Evolutionary conservation across 2,888 invertebrate species (phyloP), one percentile per base, ranked within the genome.

Genomic region (Tuta absoluta): DNA sequence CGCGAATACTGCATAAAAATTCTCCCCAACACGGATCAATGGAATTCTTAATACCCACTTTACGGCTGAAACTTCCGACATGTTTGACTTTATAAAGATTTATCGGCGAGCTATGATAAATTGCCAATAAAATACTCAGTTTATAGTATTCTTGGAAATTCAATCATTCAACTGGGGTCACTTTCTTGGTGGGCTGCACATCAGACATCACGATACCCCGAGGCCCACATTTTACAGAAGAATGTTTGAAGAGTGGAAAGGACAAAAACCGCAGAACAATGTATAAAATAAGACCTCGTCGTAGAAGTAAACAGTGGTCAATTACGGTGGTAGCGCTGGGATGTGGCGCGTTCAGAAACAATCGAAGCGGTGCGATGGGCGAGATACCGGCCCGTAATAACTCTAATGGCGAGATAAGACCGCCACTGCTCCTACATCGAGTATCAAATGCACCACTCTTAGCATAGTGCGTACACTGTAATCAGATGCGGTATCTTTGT

Each of bases 361-460:
- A 90, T 90, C 89, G 91, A 87, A 86, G 88, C 89, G 89, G 87
- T 87, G 88, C 88, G 89, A 91, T 89, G 86, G 82, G 80, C 84
- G 85, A 89, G 89, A 91, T 91, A 91, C 86, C 81, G 77, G 83
- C 77, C 88, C 76, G 84, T 90, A 91, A 91, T 91, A 90, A 90
- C 89, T 91, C 89, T 89, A 91, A 90, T 89, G 88, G 87, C 85
- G 83, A 89, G 91, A 90, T 90, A 91, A 90, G 88, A 78, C 83
- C 82, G 84, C 87, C 88, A 80, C 82, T 77, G 86, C 83, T 74
- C 82, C 82, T 85, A 82, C 80, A 83, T 72, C 76, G 75, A 77
- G 79, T 77, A 81, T 81, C 80, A 76, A 73, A 72, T 67, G 68
- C 71, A 73, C 48, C 63, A 65, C 63, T 63, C 59, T 61, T 49